Conservation (phyloP, 2,797 vertebrate species). For the Leptoclinus maculatus region DNA sequence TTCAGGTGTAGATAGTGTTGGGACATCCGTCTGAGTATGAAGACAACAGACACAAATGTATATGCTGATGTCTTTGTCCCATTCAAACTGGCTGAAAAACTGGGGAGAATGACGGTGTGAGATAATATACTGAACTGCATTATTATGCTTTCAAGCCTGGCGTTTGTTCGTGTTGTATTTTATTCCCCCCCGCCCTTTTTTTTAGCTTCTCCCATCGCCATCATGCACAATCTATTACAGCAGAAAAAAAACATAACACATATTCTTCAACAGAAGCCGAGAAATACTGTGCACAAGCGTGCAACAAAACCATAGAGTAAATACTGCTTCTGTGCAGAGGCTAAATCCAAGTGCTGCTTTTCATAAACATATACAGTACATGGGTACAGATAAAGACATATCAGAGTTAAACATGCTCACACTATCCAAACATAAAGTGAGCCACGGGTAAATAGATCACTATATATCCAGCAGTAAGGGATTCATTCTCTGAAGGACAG, state of each 20-base stretch:
- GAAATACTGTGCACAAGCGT: conserved; percentile 3
- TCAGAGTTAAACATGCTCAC: conserved; percentile 37
- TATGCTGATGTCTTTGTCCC: background rate
- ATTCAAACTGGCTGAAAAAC: conserved; percentile 3
- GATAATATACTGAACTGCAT: conserved; percentile 15
- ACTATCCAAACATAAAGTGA: conserved; percentile 16
- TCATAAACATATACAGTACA: conserved; percentile 20
- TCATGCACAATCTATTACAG: conserved; percentile 5
- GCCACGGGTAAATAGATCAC: conserved; percentile 16
- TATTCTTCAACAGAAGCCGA: conserved; percentile 4
- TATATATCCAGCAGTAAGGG: conserved; percentile 15
- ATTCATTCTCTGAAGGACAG: conserved; percentile 38
- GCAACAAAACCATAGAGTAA: conserved; percentile 28
- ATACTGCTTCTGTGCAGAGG: conserved; percentile 41
- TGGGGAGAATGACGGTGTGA: background rate
- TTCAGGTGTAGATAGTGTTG: conserved; percentile 16
- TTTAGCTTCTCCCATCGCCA: background rate
- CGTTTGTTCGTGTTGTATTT: conserved; percentile 14
- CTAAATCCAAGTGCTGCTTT: conserved; percentile 20
- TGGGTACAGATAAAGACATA: conserved; percentile 15
- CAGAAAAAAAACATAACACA: background rate
- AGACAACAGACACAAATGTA: conserved; percentile 10
- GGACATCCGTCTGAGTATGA: conserved; percentile 26
- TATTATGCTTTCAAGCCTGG: conserved; percentile 18
- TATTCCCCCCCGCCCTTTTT: conserved; percentile 4